Percentiles rank a stretch among this genome's conserved stretches.
Evolutionary conservation across 2,888 invertebrate genomes (phyloP).

Genomic region (Tuberolachnus salignus): DNA sequence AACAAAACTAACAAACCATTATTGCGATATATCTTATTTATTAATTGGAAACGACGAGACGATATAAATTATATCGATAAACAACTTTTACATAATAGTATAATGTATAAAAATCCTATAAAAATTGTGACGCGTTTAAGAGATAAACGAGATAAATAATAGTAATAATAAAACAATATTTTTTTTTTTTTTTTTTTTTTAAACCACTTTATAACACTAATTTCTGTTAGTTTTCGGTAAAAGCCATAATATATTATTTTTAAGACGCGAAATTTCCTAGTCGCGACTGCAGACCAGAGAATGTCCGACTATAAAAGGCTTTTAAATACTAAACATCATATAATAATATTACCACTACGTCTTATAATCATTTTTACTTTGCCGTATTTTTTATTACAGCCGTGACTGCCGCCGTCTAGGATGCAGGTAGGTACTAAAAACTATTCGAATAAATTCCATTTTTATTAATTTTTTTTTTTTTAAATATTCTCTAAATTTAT

Average conservation of each 20-base stretch:
- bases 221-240: not conserved
- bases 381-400: not conserved
- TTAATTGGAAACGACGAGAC: too few relatives aligned
- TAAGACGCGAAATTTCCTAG: constrained; percentile 1
- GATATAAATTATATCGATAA: too few relatives aligned
- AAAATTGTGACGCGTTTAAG: not conserved
- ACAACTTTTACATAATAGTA: too few relatives aligned
- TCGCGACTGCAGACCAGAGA: not conserved
- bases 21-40: too few relatives aligned
- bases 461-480: too few relatives aligned
- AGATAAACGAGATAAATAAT: too few relatives aligned
- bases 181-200: too few relatives aligned
- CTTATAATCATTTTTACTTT: constrained; percentile 1
- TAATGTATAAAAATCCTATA: constrained; percentile 7
- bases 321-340: not conserved
- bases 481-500: too few relatives aligned
- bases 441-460: not conserved
- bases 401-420: too few relatives aligned
- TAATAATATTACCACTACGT: not conserved
- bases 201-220: not conserved
- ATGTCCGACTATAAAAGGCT: constrained; percentile 8
- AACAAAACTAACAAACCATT: too few relatives aligned
- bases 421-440: not conserved
- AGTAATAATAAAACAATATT: too few relatives aligned
- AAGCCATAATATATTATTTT: constrained; percentile 40